Evolutionary conservation across 2,888 invertebrate genomes (phyloP).

Genomic region (Cordylochernes scorpioides): DNA sequence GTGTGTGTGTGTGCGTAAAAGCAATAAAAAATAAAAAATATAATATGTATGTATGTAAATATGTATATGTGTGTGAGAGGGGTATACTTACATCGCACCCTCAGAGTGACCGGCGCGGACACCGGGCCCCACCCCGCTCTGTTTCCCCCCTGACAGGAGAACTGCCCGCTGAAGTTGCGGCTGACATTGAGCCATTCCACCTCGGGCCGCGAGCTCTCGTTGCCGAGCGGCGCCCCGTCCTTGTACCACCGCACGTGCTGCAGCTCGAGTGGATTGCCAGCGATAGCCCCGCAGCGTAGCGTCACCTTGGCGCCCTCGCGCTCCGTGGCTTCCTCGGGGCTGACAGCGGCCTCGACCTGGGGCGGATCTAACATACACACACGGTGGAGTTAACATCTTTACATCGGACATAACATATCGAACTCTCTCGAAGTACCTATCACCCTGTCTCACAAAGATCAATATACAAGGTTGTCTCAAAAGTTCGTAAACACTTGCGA

Average conservation of each 20-base stretch:
- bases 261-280: constrained; percentile 14
- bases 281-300: constrained; percentile 14
- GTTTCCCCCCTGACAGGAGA: constrained; percentile 13
- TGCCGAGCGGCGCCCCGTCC: constrained; percentile 8
- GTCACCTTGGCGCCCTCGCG: constrained; percentile 9
- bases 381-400: no score
- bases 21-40: no score
- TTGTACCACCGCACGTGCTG: constrained; percentile 14
- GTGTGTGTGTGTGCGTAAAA: no score
- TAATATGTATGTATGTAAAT: no score
- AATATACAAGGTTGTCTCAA: no score
- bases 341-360: constrained; percentile 9
- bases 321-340: constrained; percentile 13
- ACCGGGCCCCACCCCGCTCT: constrained; percentile 12
- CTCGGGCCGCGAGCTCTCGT: constrained; percentile 13
- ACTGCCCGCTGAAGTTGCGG: constrained; percentile 12
- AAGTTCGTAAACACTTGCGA: no score
- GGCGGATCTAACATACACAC: no score
- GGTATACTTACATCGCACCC: constrained; percentile 14
- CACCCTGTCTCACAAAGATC: no score
- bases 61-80: no score
- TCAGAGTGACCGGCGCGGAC: constrained; percentile 10
- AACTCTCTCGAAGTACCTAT: no score
- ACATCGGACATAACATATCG: no score
- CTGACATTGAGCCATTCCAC: constrained; percentile 13